A percentile compares a stretch with the other conserved stretches of the same genome.
Evolutionary conservation across 2,797 vertebrate species (phyloP).

Genomic region (Sparidentex hasta): DNA sequence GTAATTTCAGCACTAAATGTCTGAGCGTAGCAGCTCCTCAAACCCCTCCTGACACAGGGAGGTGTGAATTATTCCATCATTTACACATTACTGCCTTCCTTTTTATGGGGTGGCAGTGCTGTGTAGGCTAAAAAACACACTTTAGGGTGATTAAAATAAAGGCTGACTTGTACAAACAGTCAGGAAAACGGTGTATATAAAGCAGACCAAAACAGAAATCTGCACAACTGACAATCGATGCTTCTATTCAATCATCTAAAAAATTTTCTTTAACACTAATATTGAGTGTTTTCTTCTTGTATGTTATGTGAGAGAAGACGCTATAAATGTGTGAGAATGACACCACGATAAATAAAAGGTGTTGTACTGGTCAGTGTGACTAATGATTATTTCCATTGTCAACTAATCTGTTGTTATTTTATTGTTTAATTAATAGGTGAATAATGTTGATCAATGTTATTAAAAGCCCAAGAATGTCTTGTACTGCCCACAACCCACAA

Average conservation of each 20-base stretch:
- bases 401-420: too few relatives aligned
- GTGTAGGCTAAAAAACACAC: background rate
- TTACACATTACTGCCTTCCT: background rate
- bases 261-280: background rate
- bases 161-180: background rate
- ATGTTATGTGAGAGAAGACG: background rate
- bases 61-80: conserved; percentile 18
- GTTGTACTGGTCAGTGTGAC: too few relatives aligned
- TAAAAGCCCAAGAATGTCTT: too few relatives aligned
- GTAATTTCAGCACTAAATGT: background rate
- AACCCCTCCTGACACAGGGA: background rate
- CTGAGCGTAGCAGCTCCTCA: background rate
- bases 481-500: too few relatives aligned
- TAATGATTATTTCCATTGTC: too few relatives aligned
- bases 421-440: too few relatives aligned
- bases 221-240: too few relatives aligned
- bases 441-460: too few relatives aligned
- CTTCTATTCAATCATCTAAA: background rate
- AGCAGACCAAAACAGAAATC: background rate
- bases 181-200: background rate
- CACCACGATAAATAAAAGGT: background rate
- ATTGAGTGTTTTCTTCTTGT: background rate
- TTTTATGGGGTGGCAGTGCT: background rate
- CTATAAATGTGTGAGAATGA: background rate
- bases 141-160: background rate